phyloP scores from a whole-genome alignment of 2,797 vertebrate genomes.

The Smutsia temminckii region DNA sequence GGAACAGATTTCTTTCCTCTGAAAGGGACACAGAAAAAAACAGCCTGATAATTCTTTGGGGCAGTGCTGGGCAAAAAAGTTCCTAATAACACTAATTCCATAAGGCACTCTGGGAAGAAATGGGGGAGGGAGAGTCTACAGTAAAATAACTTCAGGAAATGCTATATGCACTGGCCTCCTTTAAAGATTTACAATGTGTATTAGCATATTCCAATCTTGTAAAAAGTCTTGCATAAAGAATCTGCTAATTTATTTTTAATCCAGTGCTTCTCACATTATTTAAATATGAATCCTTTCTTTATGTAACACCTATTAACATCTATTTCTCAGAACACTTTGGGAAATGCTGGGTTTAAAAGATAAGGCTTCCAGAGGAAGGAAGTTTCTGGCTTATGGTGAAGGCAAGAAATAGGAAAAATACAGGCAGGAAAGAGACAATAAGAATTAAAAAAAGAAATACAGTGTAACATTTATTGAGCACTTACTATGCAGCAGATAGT shows the following conservation, averaged over 20 bases:
- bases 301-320: slow-evolving; percentile 49
- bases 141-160: slow-evolving; percentile 9
- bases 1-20: neutral
- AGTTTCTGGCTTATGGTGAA: slow-evolving; percentile 36
- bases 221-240: slow-evolving; percentile 43
- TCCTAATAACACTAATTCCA: slow-evolving; percentile 1
- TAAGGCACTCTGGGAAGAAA: neutral
- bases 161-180: neutral
- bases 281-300: slow-evolving; percentile 61
- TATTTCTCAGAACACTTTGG: slow-evolving; percentile 55
- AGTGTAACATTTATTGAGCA: neutral
- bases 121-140: neutral
- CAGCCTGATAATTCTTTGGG: neutral
- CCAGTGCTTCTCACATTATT: slow-evolving; percentile 51
- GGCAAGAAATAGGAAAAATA: slow-evolving; percentile 27
- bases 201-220: slow-evolving; percentile 20
- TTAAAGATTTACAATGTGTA: slow-evolving; percentile 19
- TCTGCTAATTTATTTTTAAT: slow-evolving; percentile 65
- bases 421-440: neutral
- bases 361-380: slow-evolving; percentile 34
- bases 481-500: neutral
- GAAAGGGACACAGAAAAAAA: neutral
- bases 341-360: slow-evolving; percentile 59
- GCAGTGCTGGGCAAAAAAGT: neutral
- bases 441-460: neutral